A percentile compares a stretch with the other conserved stretches of the same genome.
These are phyloP conservation scores for Ametastegia equiseti DNA, from an alignment of 2,888 invertebrate genomes.

Conservation along the genomic window DNA sequence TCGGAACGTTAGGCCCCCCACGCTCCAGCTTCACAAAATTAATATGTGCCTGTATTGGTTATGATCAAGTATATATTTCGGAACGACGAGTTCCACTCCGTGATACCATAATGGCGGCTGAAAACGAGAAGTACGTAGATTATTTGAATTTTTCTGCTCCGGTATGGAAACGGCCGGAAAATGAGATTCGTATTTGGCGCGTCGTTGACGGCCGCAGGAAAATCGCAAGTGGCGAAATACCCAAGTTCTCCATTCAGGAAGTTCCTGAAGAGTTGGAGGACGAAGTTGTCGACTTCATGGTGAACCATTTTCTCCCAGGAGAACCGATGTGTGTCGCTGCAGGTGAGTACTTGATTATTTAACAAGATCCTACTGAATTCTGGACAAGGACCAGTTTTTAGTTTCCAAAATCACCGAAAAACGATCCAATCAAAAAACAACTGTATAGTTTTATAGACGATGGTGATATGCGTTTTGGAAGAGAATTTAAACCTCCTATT, in stretches of 20 bases:
- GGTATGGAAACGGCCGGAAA: slow-evolving; percentile 56
- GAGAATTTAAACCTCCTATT: too few relatives aligned
- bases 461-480: too few relatives aligned
- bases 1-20: too few relatives aligned
- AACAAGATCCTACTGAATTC: too few relatives aligned
- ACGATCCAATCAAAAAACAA: too few relatives aligned
- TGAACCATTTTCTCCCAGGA: neutral
- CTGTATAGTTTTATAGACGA: too few relatives aligned
- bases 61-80: too few relatives aligned
- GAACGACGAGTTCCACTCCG: too few relatives aligned
- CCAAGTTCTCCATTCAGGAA: slow-evolving; percentile 67
- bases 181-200: slow-evolving; percentile 67
- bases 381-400: too few relatives aligned
- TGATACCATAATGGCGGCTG: neutral
- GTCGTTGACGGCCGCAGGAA: slow-evolving; percentile 58
- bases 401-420: too few relatives aligned
- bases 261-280: slow-evolving; percentile 66
- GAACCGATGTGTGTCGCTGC: neutral
- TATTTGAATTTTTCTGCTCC: slow-evolving; percentile 25
- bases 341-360: neutral
- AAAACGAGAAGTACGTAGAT: neutral
- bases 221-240: slow-evolving; percentile 10
- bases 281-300: slow-evolving; percentile 58
- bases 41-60: too few relatives aligned
- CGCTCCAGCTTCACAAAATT: too few relatives aligned